These are phyloP conservation scores for Endotricha flammealis DNA, from an alignment of 2,888 invertebrate species.

Conservation along the genomic window DNA sequence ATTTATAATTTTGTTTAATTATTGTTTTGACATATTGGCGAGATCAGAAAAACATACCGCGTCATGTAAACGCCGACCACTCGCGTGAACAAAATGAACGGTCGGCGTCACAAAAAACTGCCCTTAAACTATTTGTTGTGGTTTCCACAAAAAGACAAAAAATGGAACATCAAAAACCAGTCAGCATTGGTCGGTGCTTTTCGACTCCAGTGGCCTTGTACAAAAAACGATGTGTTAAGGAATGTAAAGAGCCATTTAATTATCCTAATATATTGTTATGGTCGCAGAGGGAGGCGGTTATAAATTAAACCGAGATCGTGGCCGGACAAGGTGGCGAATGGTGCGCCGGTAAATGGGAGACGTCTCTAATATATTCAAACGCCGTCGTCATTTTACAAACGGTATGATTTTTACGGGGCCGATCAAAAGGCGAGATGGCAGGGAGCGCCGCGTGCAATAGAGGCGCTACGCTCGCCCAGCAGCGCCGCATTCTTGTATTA, in stretches of 20 bases:
- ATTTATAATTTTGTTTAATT: constrained; percentile 34
- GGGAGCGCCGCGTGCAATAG: constrained; percentile 7
- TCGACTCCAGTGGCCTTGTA: constrained; percentile 64
- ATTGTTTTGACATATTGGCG: constrained; percentile 23
- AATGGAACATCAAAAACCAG: constrained; percentile 68
- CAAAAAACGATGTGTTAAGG: constrained; percentile 76
- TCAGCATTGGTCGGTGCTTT: constrained; percentile 74
- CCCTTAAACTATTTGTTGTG: constrained; percentile 74
- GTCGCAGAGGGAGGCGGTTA: constrained; percentile 68
- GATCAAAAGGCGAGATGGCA: constrained; percentile 7
- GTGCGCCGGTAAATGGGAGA: constrained; percentile 25
- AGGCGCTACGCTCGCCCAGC: constrained; percentile 14
- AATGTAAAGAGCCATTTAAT: constrained; percentile 78
- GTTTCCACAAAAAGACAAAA: constrained; percentile 68
- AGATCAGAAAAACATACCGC: constrained; percentile 22
- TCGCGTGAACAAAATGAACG: constrained; percentile 63
- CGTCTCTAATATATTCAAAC: constrained; percentile 14
- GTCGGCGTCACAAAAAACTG: constrained; percentile 61
- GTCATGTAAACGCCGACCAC: constrained; percentile 30
- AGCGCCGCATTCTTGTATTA: constrained; percentile 41
- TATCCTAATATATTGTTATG: constrained; percentile 78
- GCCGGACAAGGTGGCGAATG: constrained; percentile 57
- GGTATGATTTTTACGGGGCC: constrained; percentile 4
- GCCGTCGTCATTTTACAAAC: neutral
- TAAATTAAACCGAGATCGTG: constrained; percentile 60